Evolutionary conservation across 1,140 invertebrate genomes (phyloP).

Genomic region (Drosophila nasuta): DNA sequence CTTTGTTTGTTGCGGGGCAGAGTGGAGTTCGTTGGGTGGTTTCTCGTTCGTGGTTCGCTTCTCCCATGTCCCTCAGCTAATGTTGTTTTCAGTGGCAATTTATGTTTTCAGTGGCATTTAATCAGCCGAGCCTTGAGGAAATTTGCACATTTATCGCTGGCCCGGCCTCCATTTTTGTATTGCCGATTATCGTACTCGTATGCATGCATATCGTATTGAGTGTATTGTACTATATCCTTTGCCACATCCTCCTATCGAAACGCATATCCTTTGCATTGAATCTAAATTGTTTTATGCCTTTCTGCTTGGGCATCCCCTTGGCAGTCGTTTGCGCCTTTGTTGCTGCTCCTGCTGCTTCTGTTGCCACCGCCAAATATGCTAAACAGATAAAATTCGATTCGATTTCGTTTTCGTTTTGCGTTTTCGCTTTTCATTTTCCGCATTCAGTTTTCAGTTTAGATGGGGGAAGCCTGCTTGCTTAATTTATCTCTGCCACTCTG

Average conservation of each 20-base stretch:
- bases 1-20: background rate
- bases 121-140: slow-evolving; percentile 55
- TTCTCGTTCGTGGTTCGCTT: background rate
- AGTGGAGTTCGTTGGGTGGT: background rate
- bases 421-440: slow-evolving; percentile 22
- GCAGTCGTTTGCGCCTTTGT: slow-evolving; percentile 31
- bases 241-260: slow-evolving; percentile 22
- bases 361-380: slow-evolving; percentile 55
- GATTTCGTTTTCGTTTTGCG: slow-evolving; percentile 37
- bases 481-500: slow-evolving; percentile 66
- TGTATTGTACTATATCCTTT: slow-evolving; percentile 32
- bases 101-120: slow-evolving; percentile 71
- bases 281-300: slow-evolving; percentile 75
- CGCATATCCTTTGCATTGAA: slow-evolving; percentile 62
- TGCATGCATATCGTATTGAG: slow-evolving; percentile 39
- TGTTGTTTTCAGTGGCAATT: slow-evolving; percentile 62
- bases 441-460: slow-evolving; percentile 2
- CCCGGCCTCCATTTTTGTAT: slow-evolving; percentile 22
- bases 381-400: slow-evolving; percentile 68
- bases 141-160: slow-evolving; percentile 71
- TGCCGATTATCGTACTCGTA: slow-evolving; percentile 5
- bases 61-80: slow-evolving; percentile 34
- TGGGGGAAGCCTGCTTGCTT: background rate
- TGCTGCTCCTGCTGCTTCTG: slow-evolving; percentile 8
- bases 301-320: slow-evolving; percentile 35